Percentiles rank a stretch among this genome's conserved stretches.
These are phyloP conservation scores for Anisognathus igniventris DNA, from an alignment of 2,797 vertebrate species.

Conservation along the genomic window DNA sequence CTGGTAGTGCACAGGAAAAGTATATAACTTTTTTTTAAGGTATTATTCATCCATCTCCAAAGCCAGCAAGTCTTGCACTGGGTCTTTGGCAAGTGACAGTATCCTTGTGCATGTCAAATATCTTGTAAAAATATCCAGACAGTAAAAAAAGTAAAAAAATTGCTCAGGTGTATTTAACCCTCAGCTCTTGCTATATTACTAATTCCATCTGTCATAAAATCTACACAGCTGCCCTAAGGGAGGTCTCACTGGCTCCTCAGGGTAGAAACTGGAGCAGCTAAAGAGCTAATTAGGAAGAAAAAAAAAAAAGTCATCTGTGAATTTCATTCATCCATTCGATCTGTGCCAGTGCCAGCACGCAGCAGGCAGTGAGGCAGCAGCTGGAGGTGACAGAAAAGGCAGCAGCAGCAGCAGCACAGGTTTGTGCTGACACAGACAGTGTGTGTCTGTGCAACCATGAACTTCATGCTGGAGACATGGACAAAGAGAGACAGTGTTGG, in stretches of 20 bases:
- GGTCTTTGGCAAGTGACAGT: not conserved
- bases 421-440: not conserved
- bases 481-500: not conserved
- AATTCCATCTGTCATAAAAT: not conserved
- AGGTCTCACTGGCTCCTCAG: not conserved
- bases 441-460: not conserved
- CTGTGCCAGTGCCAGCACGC: not conserved
- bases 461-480: not conserved
- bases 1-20: not conserved
- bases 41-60: not conserved
- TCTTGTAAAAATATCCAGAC: not conserved
- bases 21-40: not conserved
- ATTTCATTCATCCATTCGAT: not conserved
- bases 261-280: not conserved
- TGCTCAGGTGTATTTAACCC: not conserved
- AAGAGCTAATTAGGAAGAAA: not conserved
- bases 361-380: not conserved
- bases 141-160: not conserved
- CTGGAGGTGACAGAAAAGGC: not conserved
- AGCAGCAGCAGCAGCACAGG: not conserved
- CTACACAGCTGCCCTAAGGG: not conserved
- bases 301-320: not conserved
- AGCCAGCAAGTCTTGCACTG: not conserved
- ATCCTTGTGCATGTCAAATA: not conserved
- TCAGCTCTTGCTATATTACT: not conserved